phyloP scores from a whole-genome alignment of 1,140 invertebrate species.

The Platorchestia sp. region DNA sequence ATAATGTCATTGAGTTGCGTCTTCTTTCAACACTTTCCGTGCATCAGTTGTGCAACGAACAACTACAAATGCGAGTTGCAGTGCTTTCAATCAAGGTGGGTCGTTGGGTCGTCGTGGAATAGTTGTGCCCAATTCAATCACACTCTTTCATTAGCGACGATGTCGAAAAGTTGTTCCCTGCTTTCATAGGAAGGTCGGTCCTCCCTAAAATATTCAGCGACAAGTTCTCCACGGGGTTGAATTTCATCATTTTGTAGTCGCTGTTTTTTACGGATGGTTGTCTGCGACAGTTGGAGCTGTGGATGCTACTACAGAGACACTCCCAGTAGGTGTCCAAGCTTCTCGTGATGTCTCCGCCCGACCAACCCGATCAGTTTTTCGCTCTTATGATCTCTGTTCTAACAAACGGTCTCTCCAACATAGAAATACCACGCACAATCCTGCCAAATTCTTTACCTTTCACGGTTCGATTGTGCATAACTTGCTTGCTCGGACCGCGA shows the following conservation, averaged over 20 bases:
- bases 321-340: neutral
- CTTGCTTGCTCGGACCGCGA: neutral
- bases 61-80: neutral
- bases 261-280: neutral
- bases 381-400: slow-evolving; percentile 33
- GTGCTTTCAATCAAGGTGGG: neutral
- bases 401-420: slow-evolving; percentile 35
- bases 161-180: neutral
- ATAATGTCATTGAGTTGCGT: slow-evolving; percentile 25
- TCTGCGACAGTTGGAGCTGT: slow-evolving; percentile 31
- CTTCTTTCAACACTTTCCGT: neutral
- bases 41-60: neutral
- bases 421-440: slow-evolving; percentile 46
- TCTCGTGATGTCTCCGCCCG: slow-evolving; percentile 36
- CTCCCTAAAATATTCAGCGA: slow-evolving; percentile 19
- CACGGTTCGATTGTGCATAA: slow-evolving; percentile 49
- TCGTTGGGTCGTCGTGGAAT: neutral
- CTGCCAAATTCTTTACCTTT: slow-evolving; percentile 45
- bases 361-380: neutral
- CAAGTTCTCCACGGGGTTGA: neutral
- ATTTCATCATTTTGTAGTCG: neutral
- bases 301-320: slow-evolving; percentile 46
- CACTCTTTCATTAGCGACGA: neutral
- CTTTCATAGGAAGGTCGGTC: neutral
- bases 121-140: neutral